phyloP scores from a whole-genome alignment of 1,140 invertebrate species.

The Drosophila grimshawi region DNA sequence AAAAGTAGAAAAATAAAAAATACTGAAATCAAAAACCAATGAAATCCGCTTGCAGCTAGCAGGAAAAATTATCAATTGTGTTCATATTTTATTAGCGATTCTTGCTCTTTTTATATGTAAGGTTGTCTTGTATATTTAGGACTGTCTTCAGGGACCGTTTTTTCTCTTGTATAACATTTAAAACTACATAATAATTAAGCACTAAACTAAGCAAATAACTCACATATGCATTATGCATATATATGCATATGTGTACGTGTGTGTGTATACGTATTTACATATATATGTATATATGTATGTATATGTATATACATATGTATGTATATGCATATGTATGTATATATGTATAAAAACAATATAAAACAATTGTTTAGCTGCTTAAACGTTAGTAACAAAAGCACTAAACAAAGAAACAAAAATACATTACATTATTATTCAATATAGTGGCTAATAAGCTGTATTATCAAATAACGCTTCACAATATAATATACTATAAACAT shows the following conservation, averaged over 20 bases:
- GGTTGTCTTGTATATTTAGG: constrained; percentile 48
- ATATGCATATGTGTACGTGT: constrained; percentile 7
- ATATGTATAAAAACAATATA: constrained; percentile 50
- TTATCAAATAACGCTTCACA: constrained; percentile 73
- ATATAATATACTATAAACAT: constrained; percentile 72
- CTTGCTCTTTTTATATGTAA: constrained; percentile 38
- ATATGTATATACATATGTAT: background rate
- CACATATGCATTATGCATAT: constrained; percentile 49
- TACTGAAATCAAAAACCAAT: constrained; percentile 33
- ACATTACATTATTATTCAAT: constrained; percentile 35
- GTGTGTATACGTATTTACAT: constrained; percentile 14
- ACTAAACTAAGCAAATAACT: constrained; percentile 73
- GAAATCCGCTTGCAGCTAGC: constrained; percentile 41
- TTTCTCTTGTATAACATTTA: constrained; percentile 62
- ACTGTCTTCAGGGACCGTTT: constrained; percentile 15
- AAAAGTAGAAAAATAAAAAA: constrained; percentile 2
- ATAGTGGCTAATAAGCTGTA: constrained; percentile 58
- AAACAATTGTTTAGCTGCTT: constrained; percentile 70
- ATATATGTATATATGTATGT: constrained; percentile 7
- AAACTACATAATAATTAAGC: constrained; percentile 79
- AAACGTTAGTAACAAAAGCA: constrained; percentile 70
- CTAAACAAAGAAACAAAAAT: constrained; percentile 25
- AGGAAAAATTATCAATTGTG: constrained; percentile 33
- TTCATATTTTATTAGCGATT: constrained; percentile 69
- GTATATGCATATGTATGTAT: constrained; percentile 22